A percentile compares a stretch with the other conserved stretches of the same genome.
phyloP scores from a whole-genome alignment of 2,113 vertebrate genomes.

The Pitta sordida region DNA sequence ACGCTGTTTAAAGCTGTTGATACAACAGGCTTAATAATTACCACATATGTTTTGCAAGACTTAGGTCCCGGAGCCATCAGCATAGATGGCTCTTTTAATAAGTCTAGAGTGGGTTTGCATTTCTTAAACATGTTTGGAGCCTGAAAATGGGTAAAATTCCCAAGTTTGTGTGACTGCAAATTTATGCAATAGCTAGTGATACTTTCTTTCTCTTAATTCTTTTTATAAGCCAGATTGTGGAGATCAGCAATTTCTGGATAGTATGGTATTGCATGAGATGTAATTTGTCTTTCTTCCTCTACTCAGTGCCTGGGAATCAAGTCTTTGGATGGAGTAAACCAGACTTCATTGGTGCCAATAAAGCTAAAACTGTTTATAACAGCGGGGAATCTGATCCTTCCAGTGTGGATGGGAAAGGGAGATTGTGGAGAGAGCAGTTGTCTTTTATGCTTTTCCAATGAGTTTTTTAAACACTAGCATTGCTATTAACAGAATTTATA shows the following conservation, averaged over 20 bases:
- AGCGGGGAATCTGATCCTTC: not conserved
- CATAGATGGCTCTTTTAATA: too few relatives aligned
- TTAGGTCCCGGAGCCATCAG: not conserved
- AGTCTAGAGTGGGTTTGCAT: not conserved
- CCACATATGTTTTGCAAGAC: not conserved
- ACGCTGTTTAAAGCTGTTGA: not conserved
- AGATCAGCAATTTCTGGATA: not conserved
- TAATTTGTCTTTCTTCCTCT: not conserved
- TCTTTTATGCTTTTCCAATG: not conserved
- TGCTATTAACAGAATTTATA: not conserved
- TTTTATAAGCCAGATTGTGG: not conserved
- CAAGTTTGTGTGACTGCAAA: not conserved
- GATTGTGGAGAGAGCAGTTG: accelerated
- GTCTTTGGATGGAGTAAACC: not conserved
- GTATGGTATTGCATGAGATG: not conserved
- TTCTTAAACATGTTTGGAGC: not conserved
- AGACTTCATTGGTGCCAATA: not conserved
- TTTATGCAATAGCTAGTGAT: not conserved
- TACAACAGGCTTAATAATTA: not conserved
- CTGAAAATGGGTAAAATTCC: not conserved
- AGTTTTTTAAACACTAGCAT: not conserved
- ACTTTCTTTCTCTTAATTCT: not conserved
- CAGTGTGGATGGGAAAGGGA: not conserved
- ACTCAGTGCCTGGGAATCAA: not conserved
- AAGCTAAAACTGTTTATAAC: not conserved